phyloP scores from a whole-genome alignment of 2,888 invertebrate genomes.

The Drosophila helvetica region DNA sequence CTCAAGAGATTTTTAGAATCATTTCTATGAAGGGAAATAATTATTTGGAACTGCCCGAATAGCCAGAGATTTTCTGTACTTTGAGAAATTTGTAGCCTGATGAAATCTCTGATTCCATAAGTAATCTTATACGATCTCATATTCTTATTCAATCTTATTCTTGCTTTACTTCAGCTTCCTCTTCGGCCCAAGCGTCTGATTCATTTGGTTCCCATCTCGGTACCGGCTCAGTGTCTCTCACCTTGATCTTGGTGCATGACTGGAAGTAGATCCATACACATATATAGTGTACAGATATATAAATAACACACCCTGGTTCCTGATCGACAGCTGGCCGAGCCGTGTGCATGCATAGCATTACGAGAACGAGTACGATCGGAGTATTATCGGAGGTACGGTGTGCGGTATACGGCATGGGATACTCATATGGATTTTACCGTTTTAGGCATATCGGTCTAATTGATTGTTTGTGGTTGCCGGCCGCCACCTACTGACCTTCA shows the following conservation, averaged over 20 bases:
- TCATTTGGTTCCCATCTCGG: neutral
- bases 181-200: neutral
- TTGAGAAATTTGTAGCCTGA: no score
- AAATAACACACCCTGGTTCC: conserved; percentile 48
- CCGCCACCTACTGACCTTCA: conserved; percentile 80
- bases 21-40: neutral
- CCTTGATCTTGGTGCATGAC: conserved; percentile 49
- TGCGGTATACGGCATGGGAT: conserved; percentile 7
- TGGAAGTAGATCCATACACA: conserved; percentile 19
- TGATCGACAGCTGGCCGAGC: conserved; percentile 19
- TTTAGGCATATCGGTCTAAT: conserved; percentile 71
- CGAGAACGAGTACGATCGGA: conserved; percentile 42
- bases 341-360: conserved; percentile 28
- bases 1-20: neutral
- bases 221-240: conserved; percentile 4
- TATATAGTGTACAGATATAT: neutral
- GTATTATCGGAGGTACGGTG: conserved; percentile 38
- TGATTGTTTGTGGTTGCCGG: conserved; percentile 73
- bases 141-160: neutral
- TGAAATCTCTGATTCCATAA: no score
- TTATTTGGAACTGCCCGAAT: no score
- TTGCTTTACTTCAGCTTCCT: neutral
- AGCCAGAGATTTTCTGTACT: no score
- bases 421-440: conserved; percentile 72
- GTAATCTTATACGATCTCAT: no score